Percentiles rank a stretch among this genome's conserved stretches.
phyloP scores from a whole-genome alignment of 2,888 invertebrate genomes.

The Heliconius aoede region DNA sequence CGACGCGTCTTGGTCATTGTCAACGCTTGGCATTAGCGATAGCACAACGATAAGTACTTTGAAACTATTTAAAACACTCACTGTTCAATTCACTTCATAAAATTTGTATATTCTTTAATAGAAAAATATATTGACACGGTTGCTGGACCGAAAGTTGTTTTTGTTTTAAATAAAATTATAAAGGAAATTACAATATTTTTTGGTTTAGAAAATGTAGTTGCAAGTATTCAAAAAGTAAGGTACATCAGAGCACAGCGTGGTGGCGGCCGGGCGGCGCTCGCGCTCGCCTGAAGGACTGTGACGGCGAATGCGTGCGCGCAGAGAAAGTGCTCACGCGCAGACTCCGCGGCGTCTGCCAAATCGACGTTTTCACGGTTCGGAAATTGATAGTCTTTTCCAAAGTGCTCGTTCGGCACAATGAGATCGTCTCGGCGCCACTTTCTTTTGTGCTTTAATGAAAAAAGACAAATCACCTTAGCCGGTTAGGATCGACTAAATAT shows the following conservation, averaged over 20 bases:
- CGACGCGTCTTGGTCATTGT: conserved; percentile 72
- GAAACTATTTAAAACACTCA: conserved; percentile 49
- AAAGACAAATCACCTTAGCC: conserved; percentile 15
- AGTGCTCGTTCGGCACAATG: conserved; percentile 65
- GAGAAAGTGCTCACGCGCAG: conserved; percentile 81
- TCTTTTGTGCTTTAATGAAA: conserved; percentile 44
- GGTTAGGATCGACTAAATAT: neutral
- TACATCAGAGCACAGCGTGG: conserved; percentile 45
- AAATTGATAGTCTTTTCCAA: conserved; percentile 76
- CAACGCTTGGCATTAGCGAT: conserved; percentile 64
- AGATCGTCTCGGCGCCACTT: conserved; percentile 50
- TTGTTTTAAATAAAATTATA: neutral
- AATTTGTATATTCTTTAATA: neutral
- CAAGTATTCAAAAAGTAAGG: conserved; percentile 18
- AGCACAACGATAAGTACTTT: conserved; percentile 63
- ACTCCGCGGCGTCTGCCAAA: conserved; percentile 82
- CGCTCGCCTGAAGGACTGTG: conserved; percentile 67
- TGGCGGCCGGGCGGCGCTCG: conserved; percentile 69
- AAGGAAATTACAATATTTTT: neutral
- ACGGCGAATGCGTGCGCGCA: conserved; percentile 64
- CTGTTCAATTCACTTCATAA: conserved; percentile 44
- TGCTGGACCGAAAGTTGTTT: neutral
- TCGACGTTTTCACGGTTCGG: conserved; percentile 76
- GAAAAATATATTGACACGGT: neutral
- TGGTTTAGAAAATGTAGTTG: neutral